These are phyloP conservation scores for Thyatira batis DNA, from an alignment of 2,888 invertebrate species.

Conservation along the genomic window DNA sequence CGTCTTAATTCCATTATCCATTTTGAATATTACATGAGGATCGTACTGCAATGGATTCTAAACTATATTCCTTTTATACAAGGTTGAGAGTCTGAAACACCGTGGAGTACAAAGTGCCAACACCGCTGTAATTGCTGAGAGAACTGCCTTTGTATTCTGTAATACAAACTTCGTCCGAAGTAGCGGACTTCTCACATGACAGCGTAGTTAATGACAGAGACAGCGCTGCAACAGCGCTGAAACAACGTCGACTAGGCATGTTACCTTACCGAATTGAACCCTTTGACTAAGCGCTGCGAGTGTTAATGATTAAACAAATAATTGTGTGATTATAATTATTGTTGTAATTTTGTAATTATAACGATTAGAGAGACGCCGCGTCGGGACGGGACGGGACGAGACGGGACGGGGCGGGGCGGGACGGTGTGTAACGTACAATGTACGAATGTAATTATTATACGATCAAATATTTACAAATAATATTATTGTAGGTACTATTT, in stretches of 20 bases:
- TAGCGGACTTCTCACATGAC: too few relatives aligned
- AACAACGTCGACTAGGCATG: too few relatives aligned
- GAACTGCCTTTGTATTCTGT: too few relatives aligned
- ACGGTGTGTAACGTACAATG: not conserved
- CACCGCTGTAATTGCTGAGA: not conserved
- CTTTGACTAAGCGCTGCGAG: conserved; percentile 9
- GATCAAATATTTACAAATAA: not conserved
- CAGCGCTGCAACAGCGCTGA: too few relatives aligned
- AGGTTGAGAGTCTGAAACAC: not conserved
- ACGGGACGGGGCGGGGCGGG: too few relatives aligned
- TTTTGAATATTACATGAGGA: conserved; percentile 10
- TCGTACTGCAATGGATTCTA: not conserved
- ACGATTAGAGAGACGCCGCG: not conserved
- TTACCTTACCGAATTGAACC: too few relatives aligned
- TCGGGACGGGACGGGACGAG: too few relatives aligned
- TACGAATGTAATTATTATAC: not conserved
- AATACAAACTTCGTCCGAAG: too few relatives aligned
- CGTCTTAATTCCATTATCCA: conserved; percentile 16
- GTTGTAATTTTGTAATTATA: conserved; percentile 10
- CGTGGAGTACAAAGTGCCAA: conserved; percentile 4
- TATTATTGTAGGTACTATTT: too few relatives aligned
- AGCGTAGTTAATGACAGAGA: too few relatives aligned
- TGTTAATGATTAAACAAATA: conserved; percentile 19
- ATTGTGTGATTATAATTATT: conserved; percentile 18
- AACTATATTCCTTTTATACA: not conserved